Evolutionary conservation across 2,888 invertebrate genomes (phyloP), one percentile per base, ranked within the genome.

Genomic region (Leptinotarsa peninsularis): DNA sequence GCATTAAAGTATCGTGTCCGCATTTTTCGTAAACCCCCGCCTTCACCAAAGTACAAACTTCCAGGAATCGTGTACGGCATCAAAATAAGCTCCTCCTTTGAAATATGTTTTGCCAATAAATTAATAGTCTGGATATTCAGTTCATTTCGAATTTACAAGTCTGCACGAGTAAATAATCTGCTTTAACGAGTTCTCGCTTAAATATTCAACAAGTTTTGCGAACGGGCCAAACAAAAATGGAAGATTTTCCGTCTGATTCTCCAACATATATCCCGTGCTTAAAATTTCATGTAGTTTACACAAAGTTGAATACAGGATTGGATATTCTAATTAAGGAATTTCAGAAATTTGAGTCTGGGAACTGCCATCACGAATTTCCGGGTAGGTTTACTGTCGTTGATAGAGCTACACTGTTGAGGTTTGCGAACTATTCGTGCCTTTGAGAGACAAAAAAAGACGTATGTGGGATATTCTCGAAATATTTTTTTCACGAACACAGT

Each of bases 221-320:
- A 69, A 54, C 54, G 33, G 1, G 15, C 49, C n/a, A 33, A 69
- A 69, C 56, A 27, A 56, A 69, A 69, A 69, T 33, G 4, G 5
- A n/a, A 33, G 18, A 43, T 33, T 58, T 50, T 58, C 54, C 43
- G 18, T 43, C 27, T 18, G 33, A 69, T 70, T 60, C 21, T 15
- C 27, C 10, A 43, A 15, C 49, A 23, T 23, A 49, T 49, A 70
- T 70, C 70, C 60, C 33, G 43, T 56, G 49, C 67, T 67, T 72
- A 67, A 58, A 72, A 72, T 67, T 72, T 23, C 23, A 67, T 72
- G 67, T 67, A 72, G 72, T 72, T 72, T 50, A 72, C 56, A 67
- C 58, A 67, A 50, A 72, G 72, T 67, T 72, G 54, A 67, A 67
- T 58, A 60, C 72, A 43, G 67, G 58, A 67, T 67, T 72, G 49